A percentile compares a stretch with the other conserved stretches of the same genome.
These are phyloP conservation scores for Psilanteris sp. DNA, from an alignment of 1,140 invertebrate genomes.

Conservation along the genomic window DNA sequence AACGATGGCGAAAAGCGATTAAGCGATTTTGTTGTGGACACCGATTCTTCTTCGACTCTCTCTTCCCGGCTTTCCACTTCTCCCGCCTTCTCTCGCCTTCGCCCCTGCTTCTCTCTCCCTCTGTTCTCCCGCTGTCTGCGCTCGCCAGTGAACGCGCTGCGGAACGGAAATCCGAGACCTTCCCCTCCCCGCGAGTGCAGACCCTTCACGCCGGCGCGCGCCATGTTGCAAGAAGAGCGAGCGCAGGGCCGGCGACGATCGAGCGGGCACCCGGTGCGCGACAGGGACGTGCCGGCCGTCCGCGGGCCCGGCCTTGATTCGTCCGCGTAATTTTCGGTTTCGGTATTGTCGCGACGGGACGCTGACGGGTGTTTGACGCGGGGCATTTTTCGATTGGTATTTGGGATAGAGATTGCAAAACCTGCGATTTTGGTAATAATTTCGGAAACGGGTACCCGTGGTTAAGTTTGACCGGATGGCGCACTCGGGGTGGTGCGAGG, in stretches of 20 bases:
- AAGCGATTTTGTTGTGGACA: conserved; percentile 82
- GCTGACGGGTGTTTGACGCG: too few relatives aligned
- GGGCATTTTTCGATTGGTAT: too few relatives aligned
- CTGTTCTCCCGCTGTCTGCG: conserved; percentile 68
- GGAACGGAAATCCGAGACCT: conserved; percentile 73
- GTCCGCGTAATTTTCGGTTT: too few relatives aligned
- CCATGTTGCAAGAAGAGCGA: conserved; percentile 37
- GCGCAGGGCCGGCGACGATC: conserved; percentile 1
- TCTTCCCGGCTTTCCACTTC: conserved; percentile 78
- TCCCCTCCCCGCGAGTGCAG: conserved; percentile 1
- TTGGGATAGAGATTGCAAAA: too few relatives aligned
- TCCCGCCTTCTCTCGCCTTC: conserved; percentile 71
- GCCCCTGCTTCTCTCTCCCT: conserved; percentile 65
- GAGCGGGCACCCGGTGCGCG: background rate
- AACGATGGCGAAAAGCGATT: conserved; percentile 80
- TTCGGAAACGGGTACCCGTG: too few relatives aligned
- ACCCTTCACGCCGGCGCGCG: conserved; percentile 53
- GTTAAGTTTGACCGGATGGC: too few relatives aligned
- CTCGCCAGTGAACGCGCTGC: conserved; percentile 69
- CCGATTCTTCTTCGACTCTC: conserved; percentile 72
- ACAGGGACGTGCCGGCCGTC: too few relatives aligned
- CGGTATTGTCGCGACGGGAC: too few relatives aligned
- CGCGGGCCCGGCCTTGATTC: too few relatives aligned
- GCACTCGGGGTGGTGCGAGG: too few relatives aligned
- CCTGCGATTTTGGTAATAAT: too few relatives aligned